These are phyloP conservation scores for Myxocyprinus asiaticus DNA, from an alignment of 2,113 vertebrate genomes.

Conservation along the genomic window DNA sequence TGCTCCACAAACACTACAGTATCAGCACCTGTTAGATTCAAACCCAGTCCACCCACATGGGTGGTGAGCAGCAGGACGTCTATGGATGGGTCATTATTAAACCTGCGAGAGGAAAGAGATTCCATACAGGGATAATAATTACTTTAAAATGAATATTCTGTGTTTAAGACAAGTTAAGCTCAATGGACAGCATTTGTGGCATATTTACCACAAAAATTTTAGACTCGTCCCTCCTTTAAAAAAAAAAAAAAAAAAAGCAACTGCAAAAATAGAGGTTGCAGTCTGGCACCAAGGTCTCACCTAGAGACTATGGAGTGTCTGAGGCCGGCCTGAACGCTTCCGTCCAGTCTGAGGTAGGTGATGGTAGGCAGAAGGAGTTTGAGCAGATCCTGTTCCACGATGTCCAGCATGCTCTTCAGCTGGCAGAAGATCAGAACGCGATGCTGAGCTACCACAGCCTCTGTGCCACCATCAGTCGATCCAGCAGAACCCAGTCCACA, in stretches of 20 bases:
- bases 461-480: slow-evolving; percentile 86
- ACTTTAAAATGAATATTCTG: too few relatives aligned
- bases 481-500: slow-evolving; percentile 89
- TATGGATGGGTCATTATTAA: slow-evolving; percentile 98
- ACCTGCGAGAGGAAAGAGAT: slow-evolving; percentile 72
- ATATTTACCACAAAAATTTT: too few relatives aligned
- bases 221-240: too few relatives aligned
- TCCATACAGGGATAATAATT: too few relatives aligned
- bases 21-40: slow-evolving; percentile 96
- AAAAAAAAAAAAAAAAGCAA: too few relatives aligned
- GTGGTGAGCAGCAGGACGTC: slow-evolving; percentile 97
- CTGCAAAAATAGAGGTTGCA: too few relatives aligned
- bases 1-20: slow-evolving; percentile 99
- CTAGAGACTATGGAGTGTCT: slow-evolving; percentile 96
- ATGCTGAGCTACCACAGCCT: slow-evolving; percentile 95
- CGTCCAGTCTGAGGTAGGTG: slow-evolving; percentile 92
- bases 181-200: too few relatives aligned
- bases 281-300: slow-evolving; percentile 61
- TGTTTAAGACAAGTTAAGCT: too few relatives aligned
- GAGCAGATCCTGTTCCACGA: slow-evolving; percentile 95
- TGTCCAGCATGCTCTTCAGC: slow-evolving; percentile 98
- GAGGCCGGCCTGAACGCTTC: slow-evolving; percentile 91
- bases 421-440: slow-evolving; percentile 97
- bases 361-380: slow-evolving; percentile 90
- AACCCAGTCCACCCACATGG: slow-evolving; percentile 93